These are phyloP conservation scores for Jacana jacana DNA, from an alignment of 2,113 vertebrate species.

Conservation along the genomic window DNA sequence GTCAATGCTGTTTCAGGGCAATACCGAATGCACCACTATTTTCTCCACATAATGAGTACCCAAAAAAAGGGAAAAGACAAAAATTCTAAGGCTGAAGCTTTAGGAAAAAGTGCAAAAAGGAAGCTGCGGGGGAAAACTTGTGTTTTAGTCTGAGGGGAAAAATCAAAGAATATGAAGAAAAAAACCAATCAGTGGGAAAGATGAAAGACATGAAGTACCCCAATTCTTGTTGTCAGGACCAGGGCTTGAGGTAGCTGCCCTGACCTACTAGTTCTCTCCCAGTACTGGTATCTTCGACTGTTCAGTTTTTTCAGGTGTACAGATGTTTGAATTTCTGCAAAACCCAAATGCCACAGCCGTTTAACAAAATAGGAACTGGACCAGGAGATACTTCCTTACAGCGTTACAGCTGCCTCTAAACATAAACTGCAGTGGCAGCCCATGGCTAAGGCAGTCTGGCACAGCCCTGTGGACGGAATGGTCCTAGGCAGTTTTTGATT, in stretches of 20 bases:
- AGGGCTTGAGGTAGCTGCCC: not conserved
- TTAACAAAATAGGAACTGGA: not conserved
- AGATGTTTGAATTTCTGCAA: not conserved
- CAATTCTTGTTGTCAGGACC: not conserved
- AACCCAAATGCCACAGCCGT: not conserved
- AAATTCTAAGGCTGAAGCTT: not conserved
- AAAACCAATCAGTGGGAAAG: not conserved
- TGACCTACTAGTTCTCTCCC: not conserved
- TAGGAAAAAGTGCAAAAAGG: not conserved
- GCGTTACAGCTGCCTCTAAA: not conserved
- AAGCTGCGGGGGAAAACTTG: not conserved
- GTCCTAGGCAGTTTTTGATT: not conserved
- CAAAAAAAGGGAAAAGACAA: not conserved
- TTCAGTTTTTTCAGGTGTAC: not conserved
- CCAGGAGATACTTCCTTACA: not conserved
- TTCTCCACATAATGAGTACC: not conserved
- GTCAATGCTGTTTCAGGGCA: not conserved
- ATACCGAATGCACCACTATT: not conserved
- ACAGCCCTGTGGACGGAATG: not conserved
- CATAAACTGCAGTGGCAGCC: not conserved
- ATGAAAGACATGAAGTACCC: not conserved
- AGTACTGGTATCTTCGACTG: not conserved
- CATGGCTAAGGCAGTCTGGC: not conserved
- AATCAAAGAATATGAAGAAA: no score
- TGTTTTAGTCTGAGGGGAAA: not conserved